Conservation (phyloP, 1,140 invertebrate genomes). For the Drosophila malerkotliana region DNA sequence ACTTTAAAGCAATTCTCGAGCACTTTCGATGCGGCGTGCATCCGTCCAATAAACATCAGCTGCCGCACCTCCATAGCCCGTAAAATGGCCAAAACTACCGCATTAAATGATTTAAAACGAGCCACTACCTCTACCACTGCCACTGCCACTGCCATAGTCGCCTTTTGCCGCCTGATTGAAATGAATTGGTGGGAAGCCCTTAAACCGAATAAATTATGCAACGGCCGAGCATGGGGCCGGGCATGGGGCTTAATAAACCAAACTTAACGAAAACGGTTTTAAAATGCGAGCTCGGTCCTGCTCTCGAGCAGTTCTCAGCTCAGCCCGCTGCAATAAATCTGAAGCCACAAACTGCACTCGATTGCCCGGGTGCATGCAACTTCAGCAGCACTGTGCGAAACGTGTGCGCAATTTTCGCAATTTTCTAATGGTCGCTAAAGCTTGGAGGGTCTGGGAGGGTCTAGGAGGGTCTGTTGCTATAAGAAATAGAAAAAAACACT, state of each 20-base stretch:
- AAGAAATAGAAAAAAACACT: constrained; percentile 36
- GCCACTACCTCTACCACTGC: background rate
- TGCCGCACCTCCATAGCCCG: constrained; percentile 22
- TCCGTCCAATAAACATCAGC: constrained; percentile 41
- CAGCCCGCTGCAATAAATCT: constrained; percentile 72
- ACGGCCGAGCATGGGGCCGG: constrained; percentile 3
- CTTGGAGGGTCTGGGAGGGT: constrained; percentile 10
- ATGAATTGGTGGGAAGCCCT: constrained; percentile 49
- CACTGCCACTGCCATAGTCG: background rate
- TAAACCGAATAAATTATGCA: constrained; percentile 72
- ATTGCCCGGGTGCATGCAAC: constrained; percentile 68
- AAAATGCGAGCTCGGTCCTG: constrained; percentile 62
- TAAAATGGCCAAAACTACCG: constrained; percentile 37
- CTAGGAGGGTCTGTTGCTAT: background rate
- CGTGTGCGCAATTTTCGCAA: constrained; percentile 80
- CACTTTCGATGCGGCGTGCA: constrained; percentile 26
- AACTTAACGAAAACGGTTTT: constrained; percentile 71
- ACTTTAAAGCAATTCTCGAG: constrained; percentile 16
- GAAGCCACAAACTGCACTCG: constrained; percentile 71
- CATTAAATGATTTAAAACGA: constrained; percentile 52
- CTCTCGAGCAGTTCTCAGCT: constrained; percentile 19
- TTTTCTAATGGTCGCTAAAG: constrained; percentile 79
- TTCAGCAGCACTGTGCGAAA: constrained; percentile 36
- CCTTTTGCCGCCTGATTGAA: constrained; percentile 23
- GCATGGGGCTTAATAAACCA: constrained; percentile 67